phyloP scores from a whole-genome alignment of 2,113 vertebrate species.

The Petrocephalus microphthalmus region DNA sequence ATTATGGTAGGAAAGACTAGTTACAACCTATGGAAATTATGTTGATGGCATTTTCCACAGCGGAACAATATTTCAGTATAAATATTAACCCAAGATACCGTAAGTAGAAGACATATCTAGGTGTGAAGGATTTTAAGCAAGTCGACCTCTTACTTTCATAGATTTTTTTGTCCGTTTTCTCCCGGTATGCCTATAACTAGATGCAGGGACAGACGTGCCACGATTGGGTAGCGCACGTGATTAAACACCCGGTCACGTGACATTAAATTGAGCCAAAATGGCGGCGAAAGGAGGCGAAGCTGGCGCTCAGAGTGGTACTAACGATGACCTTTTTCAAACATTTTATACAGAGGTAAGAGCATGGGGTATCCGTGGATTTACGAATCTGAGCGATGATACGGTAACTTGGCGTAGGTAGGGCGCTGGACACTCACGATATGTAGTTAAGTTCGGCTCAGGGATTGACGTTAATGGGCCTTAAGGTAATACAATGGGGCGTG shows the following conservation, averaged over 20 bases:
- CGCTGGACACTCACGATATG: not conserved
- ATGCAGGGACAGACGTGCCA: not conserved
- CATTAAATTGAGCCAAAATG: constrained; percentile 50
- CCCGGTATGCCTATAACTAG: not conserved
- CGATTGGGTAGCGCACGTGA: not conserved
- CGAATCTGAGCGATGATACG: not conserved
- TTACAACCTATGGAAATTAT: not conserved
- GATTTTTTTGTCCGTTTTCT: not conserved
- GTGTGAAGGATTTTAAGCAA: not conserved
- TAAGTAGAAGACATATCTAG: not conserved
- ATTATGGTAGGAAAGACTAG: not conserved
- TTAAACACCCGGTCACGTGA: constrained; percentile 9
- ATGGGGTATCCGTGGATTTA: not conserved
- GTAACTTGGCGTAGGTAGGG: not conserved
- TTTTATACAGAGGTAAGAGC: constrained; percentile 62
- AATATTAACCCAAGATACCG: not conserved
- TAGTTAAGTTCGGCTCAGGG: not conserved
- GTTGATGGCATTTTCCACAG: not conserved
- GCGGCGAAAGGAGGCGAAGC: constrained; percentile 58
- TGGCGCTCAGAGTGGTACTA: constrained; percentile 35
- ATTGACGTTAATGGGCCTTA: not conserved
- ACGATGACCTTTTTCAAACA: constrained; percentile 62
- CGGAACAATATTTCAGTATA: not conserved
- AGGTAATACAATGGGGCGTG: constrained; percentile 1
- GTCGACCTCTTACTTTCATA: not conserved